Conservation (phyloP, 2,113 vertebrate genomes). For the Pygoscelis antarcticus region DNA sequence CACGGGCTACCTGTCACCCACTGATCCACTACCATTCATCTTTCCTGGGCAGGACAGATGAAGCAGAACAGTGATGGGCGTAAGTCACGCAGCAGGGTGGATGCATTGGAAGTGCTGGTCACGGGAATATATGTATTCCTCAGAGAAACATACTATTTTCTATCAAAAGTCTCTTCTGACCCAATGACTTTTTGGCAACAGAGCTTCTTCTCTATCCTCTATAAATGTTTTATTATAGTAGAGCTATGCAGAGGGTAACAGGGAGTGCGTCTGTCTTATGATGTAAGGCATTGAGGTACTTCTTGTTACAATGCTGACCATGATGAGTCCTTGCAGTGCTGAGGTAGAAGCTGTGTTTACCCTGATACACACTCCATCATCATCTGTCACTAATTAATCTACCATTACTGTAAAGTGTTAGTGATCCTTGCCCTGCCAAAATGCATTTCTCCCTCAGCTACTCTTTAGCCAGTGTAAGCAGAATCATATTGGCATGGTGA, state of each 20-base stretch:
- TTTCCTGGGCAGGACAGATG: not conserved
- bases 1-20: not conserved
- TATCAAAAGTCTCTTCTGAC: not conserved
- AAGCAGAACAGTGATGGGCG: not conserved
- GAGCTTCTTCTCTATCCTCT: not conserved
- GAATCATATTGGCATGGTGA: conserved; percentile 36
- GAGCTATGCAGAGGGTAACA: not conserved
- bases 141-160: not conserved
- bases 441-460: not conserved
- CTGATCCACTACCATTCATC: not conserved
- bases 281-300: not conserved
- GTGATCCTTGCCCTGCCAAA: conserved; percentile 27
- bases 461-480: conserved; percentile 6
- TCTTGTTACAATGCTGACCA: not conserved
- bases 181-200: not conserved
- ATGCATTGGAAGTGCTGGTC: not conserved
- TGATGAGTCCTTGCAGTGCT: not conserved
- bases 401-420: not conserved
- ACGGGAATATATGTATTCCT: not conserved
- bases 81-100: no score
- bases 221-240: not conserved
- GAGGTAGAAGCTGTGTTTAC: conserved; percentile 5
- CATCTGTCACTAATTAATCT: conserved; percentile 41
- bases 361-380: not conserved
- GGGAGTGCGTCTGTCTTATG: rapidly evolving